A percentile compares a stretch with the other conserved stretches of the same genome.
Conservation (phyloP, 2,113 vertebrate species). For the Hipposideros armiger region DNA sequence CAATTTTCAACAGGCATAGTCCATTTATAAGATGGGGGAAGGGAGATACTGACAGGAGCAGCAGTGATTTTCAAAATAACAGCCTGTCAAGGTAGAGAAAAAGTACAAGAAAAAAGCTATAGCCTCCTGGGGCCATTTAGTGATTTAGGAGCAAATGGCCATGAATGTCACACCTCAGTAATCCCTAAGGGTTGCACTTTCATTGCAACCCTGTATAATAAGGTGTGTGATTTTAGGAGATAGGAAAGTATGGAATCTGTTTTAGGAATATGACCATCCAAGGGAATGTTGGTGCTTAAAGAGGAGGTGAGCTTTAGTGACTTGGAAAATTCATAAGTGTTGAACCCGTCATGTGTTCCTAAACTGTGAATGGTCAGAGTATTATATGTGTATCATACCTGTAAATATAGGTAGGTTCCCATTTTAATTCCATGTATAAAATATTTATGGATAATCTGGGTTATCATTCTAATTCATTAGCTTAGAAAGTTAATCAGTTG, state of each 20-base stretch:
- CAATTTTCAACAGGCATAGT: neutral
- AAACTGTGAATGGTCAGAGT: neutral
- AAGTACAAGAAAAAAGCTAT: neutral
- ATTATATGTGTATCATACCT: neutral
- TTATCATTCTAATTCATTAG: neutral
- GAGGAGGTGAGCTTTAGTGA: neutral
- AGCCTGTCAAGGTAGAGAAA: neutral
- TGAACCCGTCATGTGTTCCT: neutral
- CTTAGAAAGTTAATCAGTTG: neutral
- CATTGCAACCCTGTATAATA: neutral
- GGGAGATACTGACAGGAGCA: neutral
- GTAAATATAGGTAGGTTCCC: neutral
- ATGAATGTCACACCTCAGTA: neutral
- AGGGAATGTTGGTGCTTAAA: neutral
- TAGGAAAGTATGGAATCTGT: neutral
- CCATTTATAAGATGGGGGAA: neutral
- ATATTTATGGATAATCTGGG: neutral
- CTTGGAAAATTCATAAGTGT: neutral
- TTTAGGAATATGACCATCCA: constrained; percentile 11
- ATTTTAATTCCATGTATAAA: neutral
- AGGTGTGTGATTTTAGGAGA: neutral
- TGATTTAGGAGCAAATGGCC: neutral
- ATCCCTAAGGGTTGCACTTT: neutral
- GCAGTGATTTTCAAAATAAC: constrained; percentile 4
- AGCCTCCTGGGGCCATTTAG: neutral